Conservation (phyloP, 2,113 vertebrate genomes). For the Sebastes schlegelii region DNA sequence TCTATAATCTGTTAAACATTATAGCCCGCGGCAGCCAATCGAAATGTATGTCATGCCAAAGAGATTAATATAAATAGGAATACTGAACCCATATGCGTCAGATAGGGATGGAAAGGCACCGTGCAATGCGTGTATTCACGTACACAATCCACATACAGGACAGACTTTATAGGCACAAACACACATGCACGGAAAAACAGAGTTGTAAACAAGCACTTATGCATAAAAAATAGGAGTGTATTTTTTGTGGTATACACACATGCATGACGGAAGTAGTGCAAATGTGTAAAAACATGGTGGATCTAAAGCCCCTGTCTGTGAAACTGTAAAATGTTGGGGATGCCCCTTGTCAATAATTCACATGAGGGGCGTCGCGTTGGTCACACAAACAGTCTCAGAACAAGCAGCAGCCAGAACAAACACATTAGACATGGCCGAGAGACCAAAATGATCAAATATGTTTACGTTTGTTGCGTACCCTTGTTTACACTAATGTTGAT, state of each 20-base stretch:
- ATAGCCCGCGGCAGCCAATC: slow-evolving; percentile 63
- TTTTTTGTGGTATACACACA: background rate
- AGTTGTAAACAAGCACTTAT: background rate
- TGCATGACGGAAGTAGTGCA: background rate
- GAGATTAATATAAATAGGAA: slow-evolving; percentile 64
- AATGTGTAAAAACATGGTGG: background rate
- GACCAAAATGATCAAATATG: background rate
- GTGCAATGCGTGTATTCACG: background rate
- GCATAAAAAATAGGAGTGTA: background rate
- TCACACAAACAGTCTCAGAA: background rate
- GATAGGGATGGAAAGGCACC: background rate
- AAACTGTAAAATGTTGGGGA: background rate
- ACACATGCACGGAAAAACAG: background rate
- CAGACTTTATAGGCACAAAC: background rate
- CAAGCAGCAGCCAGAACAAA: slow-evolving; percentile 6
- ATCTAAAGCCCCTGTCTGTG: background rate
- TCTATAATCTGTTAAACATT: slow-evolving; percentile 68
- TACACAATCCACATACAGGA: background rate
- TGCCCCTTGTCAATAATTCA: background rate
- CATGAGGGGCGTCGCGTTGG: background rate
- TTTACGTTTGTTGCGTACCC: too few species aligned
- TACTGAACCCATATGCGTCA: slow-evolving; percentile 34
- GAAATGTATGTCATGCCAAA: slow-evolving; percentile 49
- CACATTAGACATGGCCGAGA: background rate
- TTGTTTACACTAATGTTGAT: background rate